These are phyloP conservation scores for Corydoras sp. DNA, from an alignment of 2,113 vertebrate genomes.

Conservation along the genomic window DNA sequence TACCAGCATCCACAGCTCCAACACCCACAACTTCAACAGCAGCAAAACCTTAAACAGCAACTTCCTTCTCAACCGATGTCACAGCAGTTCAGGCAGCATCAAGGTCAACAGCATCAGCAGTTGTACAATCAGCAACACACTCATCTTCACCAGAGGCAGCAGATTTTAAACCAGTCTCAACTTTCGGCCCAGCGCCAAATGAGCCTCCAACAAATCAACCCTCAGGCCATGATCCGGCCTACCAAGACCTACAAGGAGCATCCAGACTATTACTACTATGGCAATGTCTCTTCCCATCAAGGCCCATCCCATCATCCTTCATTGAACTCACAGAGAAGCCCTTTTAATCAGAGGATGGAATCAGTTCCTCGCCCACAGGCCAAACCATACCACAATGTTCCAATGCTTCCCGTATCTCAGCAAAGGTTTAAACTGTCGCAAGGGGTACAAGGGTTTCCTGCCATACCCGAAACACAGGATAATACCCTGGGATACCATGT, in stretches of 20 bases:
- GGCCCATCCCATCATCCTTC: constrained; percentile 42
- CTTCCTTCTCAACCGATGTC: constrained; percentile 49
- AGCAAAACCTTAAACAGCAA: constrained; percentile 57
- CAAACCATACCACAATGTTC: constrained; percentile 77
- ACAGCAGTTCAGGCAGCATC: constrained; percentile 51
- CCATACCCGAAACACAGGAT: constrained; percentile 59
- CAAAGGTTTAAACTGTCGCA: constrained; percentile 65
- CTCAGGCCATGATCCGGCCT: constrained; percentile 77
- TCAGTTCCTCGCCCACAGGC: constrained; percentile 68
- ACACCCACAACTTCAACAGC: constrained; percentile 52
- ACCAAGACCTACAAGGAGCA: constrained; percentile 78
- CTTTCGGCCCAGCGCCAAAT: constrained; percentile 54
- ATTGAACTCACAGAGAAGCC: constrained; percentile 52
- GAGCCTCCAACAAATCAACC: constrained; percentile 78
- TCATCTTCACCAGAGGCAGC: constrained; percentile 29
- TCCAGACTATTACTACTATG: constrained; percentile 85
- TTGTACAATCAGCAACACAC: constrained; percentile 48
- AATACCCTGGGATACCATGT: constrained; percentile 70
- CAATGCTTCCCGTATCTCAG: constrained; percentile 49
- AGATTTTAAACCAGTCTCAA: constrained; percentile 12
- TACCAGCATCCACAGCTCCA: constrained; percentile 57
- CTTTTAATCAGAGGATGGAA: constrained; percentile 64
- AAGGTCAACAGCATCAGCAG: constrained; percentile 46
- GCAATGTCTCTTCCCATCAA: constrained; percentile 61
- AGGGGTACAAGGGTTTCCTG: constrained; percentile 70